These are phyloP conservation scores for Gallinago media DNA, from an alignment of 2,113 vertebrate genomes.

Conservation along the genomic window DNA sequence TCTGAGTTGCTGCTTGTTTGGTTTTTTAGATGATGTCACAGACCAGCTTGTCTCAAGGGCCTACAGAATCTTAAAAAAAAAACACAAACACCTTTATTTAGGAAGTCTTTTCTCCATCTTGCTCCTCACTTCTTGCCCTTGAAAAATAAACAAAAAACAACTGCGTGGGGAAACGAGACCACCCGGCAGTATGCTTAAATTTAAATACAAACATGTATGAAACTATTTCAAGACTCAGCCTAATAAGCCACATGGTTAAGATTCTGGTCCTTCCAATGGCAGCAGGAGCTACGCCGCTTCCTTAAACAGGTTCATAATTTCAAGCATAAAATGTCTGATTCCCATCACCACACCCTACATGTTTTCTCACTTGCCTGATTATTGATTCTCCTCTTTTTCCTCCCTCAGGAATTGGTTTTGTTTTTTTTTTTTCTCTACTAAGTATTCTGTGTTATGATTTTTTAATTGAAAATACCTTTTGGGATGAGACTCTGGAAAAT, in stretches of 20 bases:
- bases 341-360: neutral
- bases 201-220: neutral
- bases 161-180: rapidly evolving
- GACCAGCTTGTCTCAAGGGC: neutral
- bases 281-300: neutral
- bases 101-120: neutral
- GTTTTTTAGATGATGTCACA: neutral
- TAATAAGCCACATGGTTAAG: neutral
- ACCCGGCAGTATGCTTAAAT: neutral
- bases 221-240: neutral
- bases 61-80: neutral
- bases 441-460: neutral
- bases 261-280: neutral
- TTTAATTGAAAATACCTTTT: neutral
- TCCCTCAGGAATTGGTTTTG: neutral
- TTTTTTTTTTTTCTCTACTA: neutral
- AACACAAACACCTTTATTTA: neutral
- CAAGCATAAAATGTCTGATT: neutral
- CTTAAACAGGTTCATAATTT: neutral
- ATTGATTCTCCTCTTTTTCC: neutral
- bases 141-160: neutral
- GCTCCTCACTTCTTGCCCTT: neutral
- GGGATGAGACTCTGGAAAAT: neutral
- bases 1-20: neutral
- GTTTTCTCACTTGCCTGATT: neutral